phyloP scores from a whole-genome alignment of 1,140 invertebrate species.

The Drosophila ficusphila region DNA sequence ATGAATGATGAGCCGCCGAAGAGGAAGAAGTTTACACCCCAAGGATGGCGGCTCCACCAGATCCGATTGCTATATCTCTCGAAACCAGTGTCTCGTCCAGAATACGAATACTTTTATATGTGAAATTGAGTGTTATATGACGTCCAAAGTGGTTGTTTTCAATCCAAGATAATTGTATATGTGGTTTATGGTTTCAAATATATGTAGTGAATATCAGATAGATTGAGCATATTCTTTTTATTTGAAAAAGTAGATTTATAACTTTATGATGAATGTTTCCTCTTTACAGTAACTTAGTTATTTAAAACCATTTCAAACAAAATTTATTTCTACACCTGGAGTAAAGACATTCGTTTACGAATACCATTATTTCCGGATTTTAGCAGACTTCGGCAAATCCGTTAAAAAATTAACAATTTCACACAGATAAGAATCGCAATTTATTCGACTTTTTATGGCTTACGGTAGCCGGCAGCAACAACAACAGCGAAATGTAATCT shows the following conservation, averaged over 20 bases:
- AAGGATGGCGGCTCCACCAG: slow-evolving; percentile 69
- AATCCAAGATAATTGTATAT: background rate
- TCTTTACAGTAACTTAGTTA: no score
- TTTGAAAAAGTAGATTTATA: no score
- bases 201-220: background rate
- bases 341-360: background rate
- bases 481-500: slow-evolving; percentile 36
- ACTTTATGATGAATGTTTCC: no score
- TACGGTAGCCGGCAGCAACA: slow-evolving; percentile 34
- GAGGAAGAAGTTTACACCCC: slow-evolving; percentile 62
- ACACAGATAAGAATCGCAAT: slow-evolving; percentile 54
- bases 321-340: background rate
- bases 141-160: background rate
- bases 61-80: slow-evolving; percentile 68
- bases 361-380: background rate
- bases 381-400: slow-evolving; percentile 18
- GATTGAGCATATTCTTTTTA: no score
- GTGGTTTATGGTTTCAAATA: background rate
- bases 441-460: slow-evolving; percentile 48
- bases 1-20: slow-evolving; percentile 29
- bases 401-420: slow-evolving; percentile 55
- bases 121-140: slow-evolving; percentile 4
- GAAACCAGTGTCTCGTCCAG: slow-evolving; percentile 53
- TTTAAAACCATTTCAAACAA: background rate
- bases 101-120: slow-evolving; percentile 65